A percentile compares a stretch with the other conserved stretches of the same genome.
Conservation (phyloP, 2,797 vertebrate genomes). For the Morus bassanus region DNA sequence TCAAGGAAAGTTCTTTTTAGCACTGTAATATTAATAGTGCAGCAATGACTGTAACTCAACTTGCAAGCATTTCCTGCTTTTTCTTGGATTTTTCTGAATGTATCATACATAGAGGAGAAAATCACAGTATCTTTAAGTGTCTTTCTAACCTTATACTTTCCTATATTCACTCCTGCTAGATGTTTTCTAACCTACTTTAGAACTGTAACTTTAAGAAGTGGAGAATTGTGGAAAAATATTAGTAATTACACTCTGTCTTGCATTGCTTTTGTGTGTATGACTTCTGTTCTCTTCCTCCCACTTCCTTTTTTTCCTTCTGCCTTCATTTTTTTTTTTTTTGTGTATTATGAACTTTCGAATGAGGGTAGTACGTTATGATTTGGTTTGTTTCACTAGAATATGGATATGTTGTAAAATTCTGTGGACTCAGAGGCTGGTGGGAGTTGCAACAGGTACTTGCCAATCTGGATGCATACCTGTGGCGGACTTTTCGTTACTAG, state of each 20-base stretch:
- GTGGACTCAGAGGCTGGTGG: not conserved
- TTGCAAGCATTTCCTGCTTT: not conserved
- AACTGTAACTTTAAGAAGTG: not conserved
- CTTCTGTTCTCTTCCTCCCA: not conserved
- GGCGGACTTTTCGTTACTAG: not conserved
- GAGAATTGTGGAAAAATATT: not conserved
- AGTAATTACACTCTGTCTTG: not conserved
- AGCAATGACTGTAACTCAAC: not conserved
- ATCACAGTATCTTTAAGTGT: not conserved
- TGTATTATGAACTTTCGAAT: not conserved
- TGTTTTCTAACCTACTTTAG: not conserved
- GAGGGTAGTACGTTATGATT: not conserved
- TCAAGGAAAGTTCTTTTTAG: not conserved
- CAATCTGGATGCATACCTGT: not conserved
- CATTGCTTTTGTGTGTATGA: not conserved
- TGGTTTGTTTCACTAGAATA: not conserved
- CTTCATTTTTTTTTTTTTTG: not conserved
- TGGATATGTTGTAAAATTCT: not conserved
- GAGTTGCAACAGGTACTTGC: not conserved
- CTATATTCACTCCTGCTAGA: not conserved
- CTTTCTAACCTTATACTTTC: not conserved
- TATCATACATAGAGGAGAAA: not conserved
- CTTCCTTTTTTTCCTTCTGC: not conserved
- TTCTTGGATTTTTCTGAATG: not conserved
- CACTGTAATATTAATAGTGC: not conserved